These are phyloP conservation scores for Crotalus horridus DNA, from an alignment of 2,113 vertebrate genomes.

Conservation along the genomic window DNA sequence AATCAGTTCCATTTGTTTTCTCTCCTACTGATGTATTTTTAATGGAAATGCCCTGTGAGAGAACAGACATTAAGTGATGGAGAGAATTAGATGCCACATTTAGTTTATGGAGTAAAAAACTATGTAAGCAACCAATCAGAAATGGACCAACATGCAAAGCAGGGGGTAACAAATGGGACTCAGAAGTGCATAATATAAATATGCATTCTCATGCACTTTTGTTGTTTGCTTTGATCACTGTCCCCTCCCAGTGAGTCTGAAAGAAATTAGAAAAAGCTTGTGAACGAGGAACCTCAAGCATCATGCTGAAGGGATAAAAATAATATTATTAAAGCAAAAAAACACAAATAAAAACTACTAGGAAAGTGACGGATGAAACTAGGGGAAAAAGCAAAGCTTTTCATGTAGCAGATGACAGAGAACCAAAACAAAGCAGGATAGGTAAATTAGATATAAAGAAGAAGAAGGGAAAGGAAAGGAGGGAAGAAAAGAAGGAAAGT, in stretches of 20 bases:
- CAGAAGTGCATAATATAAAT: conserved; percentile 21
- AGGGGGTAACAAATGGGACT: conserved; percentile 1
- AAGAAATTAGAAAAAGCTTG: conserved; percentile 25
- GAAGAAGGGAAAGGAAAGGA: not conserved
- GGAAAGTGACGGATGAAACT: not conserved
- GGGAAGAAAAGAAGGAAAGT: not conserved
- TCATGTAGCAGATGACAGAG: not conserved
- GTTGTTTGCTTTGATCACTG: conserved; percentile 23
- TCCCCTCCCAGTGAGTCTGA: conserved; percentile 5
- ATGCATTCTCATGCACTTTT: not conserved
- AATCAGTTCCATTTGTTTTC: conserved; percentile 38
- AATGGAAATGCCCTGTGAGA: not conserved
- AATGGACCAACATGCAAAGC: not conserved
- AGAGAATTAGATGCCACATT: conserved; percentile 24
- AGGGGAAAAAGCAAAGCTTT: accelerated
- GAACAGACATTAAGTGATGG: conserved; percentile 24
- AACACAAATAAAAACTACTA: not conserved
- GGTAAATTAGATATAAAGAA: not conserved
- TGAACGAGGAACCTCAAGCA: not conserved
- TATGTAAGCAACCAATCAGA: conserved; percentile 18
- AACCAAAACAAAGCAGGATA: not conserved
- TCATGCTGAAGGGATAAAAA: conserved; percentile 7
- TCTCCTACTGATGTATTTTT: conserved; percentile 38
- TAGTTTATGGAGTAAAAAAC: conserved; percentile 9
- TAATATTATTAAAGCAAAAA: conserved; percentile 2